Base-by-base conservation (phyloP, 2,888 invertebrate species). In the Halocaridina rubra region DNA sequence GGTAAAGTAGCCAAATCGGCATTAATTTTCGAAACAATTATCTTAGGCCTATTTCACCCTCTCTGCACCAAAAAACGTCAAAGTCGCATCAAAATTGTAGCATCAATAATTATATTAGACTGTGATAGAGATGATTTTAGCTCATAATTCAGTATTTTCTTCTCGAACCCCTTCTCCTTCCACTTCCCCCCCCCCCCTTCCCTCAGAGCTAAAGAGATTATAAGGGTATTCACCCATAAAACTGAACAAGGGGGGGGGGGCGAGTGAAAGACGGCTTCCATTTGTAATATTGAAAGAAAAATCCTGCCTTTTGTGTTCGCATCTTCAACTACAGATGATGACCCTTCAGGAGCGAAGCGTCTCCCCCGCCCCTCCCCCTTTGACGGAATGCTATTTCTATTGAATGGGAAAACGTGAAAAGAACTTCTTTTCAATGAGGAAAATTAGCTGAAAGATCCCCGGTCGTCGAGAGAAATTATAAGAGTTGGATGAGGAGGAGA, bases 211-310 rank as follows among this genome's bases (percentile, higher is more conserved):
- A 75, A 67, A 67, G 67, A 75, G 75, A 81, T 80, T 80, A 80
- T 80, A 80, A 80, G 80, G 39, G 74, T 27, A 80, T 80, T 80
- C 80, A 80, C 24, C 61, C 80, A 72, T 80, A 74, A 80, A 72
- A 69, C 74, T 80, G 80, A 80, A 80, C 80, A 61, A 53, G 33
- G 53, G 19, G 32, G n/a, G 29, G 19, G 33, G 53, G 19, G 32
- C 24, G 29, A 30, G 72, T 33, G 72, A 80, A 80, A 72, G 80
- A 78, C 27, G 53, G 46, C 24, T 80, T 74, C 81, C 75, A 81
- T 81, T 81, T 81, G 81, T 81, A 74, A 74, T 80, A 80, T 80
- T 80, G 80, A 80, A 80, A 80, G 74, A 80, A 80, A 80, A 80
- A 80, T 81, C 75, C 64, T 81, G 24, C 32, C 53, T 80, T 80